Base-by-base conservation (phyloP, 2,888 invertebrate species). In the Prosapia bicincta region DNA sequence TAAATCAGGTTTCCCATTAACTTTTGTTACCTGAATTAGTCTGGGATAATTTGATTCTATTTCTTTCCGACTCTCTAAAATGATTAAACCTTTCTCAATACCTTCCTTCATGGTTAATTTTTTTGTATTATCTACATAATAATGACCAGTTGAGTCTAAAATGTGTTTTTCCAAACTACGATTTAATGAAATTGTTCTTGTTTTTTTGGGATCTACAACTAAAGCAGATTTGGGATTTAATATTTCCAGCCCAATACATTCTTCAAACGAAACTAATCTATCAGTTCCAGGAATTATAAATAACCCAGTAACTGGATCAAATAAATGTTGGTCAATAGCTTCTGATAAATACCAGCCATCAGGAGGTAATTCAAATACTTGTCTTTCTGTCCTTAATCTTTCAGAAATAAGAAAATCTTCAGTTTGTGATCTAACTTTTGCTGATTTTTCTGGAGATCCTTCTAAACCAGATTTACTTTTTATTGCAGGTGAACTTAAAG, bases 241-340 rank as follows among this genome's bases (percentile, higher is more conserved):
- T 26, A 98, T 91, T 83, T 93, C 91, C 77, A 95, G 88, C 81
- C 92, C 91, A 66, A 98, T 88, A 80, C 97, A 95, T 84, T 97
- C 97, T 84, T 94, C 92, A 80, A 98, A 92, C 77, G 93, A 92
- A 67, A 96, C 90, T 74, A 93, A 86, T 80, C 95, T 88, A 83
- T 96, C 96, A 6, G 96, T 95, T 15, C 93, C 93, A 1, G 95
- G 94, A 79, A 98, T 93, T 20, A 91, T 90, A 81, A 98, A 95
- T 38, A 94, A 86, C 1, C 98, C 98, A 0, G 90, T 91, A 0
- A 89, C 86, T 0, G 97, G 92, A 84, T 98, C 93, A 81, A 97
- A 94, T 2, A 95, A 85, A 74, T 91, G 91, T 83, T 92, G 91
- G 65, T 92, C 88, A 79, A 98, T 95, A 1, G 97, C 96, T 81